Base-by-base conservation (phyloP, 2,888 invertebrate genomes). In the Dorcus parallelipipedus region DNA sequence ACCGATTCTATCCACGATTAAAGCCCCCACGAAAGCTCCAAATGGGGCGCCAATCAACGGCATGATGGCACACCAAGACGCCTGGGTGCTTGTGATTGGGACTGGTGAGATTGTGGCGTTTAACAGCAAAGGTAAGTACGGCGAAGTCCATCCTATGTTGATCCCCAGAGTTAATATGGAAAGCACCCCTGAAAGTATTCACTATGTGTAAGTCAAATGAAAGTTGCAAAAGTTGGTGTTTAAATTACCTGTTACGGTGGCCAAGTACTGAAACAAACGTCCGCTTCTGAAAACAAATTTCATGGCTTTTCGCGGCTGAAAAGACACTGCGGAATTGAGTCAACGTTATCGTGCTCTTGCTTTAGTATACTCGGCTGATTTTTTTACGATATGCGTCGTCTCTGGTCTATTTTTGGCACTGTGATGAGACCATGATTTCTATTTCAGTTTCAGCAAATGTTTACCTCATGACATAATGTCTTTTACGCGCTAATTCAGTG, bases 51-150 rank as follows among this genome's bases (percentile, higher is more conserved):
- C 87, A 47, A 87, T 75, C 61, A 87, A 81, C 75, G 85, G 86
- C 69, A 87, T 82, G 45, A 86, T 85, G 1, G 84, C 84, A 72
- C 85, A 84, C 85, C 84, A 85, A 69, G 84, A 84, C 62, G 82
- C 82, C 67, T 84, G 77, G 62, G 80, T 81, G 23, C 72, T 62
- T 8, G 81, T 77, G 47, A 83, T 81, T 45, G 79, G 80, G 69
- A 84, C 83, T 33, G 26, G 26, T 33, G 26, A 33, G 9, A 75
- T 70, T 56, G 83, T 81, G 38, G 79, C 73, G 43, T 79, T 77
- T 59, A 76, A 72, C 9, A 85, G 79, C 68, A 79, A 76, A 10
- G 81, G 78, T 41, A 85, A 69, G 54, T 84, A 84, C 8, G 84
- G 84, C 39, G 84, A 84, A 3, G 85, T 83, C 84, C 85, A 84